Percentiles rank a stretch among this genome's conserved stretches.
phyloP scores from a whole-genome alignment of 1,140 invertebrate genomes.

The Physella acuta region DNA sequence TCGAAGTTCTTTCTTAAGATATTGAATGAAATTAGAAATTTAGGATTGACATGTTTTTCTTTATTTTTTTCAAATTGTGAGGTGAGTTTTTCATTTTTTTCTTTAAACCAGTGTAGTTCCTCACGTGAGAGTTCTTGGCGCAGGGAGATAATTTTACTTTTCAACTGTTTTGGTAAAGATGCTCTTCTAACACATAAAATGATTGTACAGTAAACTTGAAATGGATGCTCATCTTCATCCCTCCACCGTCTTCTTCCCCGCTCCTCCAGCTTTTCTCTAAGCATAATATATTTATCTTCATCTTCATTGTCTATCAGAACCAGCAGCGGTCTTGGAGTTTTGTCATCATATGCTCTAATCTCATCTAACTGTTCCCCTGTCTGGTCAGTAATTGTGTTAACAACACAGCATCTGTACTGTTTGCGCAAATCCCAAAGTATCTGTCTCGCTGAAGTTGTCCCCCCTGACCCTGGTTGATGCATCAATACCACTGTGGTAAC shows the following conservation, averaged over 20 bases:
- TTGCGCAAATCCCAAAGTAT: constrained; percentile 41
- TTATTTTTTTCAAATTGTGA: constrained; percentile 8
- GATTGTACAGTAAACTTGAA: constrained; percentile 30
- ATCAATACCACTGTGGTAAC: constrained; percentile 34
- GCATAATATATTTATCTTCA: constrained; percentile 35
- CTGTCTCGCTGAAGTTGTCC: constrained; percentile 43
- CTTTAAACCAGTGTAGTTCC: constrained; percentile 35
- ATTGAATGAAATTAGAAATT: constrained; percentile 40
- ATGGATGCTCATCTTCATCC: constrained; percentile 8
- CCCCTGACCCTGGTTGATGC: constrained; percentile 47
- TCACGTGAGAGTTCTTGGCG: constrained; percentile 28
- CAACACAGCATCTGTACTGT: constrained; percentile 38
- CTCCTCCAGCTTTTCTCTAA: constrained; percentile 36
- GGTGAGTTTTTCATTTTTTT: constrained; percentile 28
- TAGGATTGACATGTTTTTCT: constrained; percentile 30
- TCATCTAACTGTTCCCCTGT: constrained; percentile 34
- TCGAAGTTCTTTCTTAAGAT: constrained; percentile 42
- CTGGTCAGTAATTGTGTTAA: constrained; percentile 38
- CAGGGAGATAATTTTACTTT: constrained; percentile 13
- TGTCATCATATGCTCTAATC: constrained; percentile 30
- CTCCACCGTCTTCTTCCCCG: constrained; percentile 25
- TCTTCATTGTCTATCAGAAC: constrained; percentile 46
- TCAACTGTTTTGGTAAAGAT: constrained; percentile 19
- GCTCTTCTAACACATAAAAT: constrained; percentile 28
- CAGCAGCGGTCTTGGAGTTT: constrained; percentile 36